Evolutionary conservation across 2,797 vertebrate species (phyloP), one percentile per base, ranked within the genome.

Genomic region (Cottoperca gobio): DNA sequence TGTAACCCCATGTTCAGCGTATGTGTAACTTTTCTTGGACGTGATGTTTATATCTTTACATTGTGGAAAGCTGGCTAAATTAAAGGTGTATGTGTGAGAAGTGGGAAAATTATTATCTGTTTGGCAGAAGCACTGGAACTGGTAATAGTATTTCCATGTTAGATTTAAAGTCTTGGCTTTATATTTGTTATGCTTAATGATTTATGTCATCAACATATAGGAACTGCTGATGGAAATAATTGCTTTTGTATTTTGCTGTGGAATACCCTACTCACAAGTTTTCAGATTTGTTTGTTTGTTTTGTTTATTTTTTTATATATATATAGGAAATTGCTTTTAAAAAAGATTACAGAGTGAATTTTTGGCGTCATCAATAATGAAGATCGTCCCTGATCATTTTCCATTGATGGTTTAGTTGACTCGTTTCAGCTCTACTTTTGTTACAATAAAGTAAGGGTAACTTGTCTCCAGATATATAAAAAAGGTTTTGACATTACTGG

Each of bases 21-120:
- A 49, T 60, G 54, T 31, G 24, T n/a, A 23, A 49, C 48, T 28
- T 40, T 39, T 43, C 40, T 50, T 23, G 62, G 70, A 74, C 11
- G 1, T 57, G 46, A 35, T 72, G 59, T 76, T 78, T 82, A 23
- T 82, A 14, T 13, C 57, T 66, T 73, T 31, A 55, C 28, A 42
- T 28, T 4, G 24, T 42, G 19, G 21, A 64, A 60, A 58, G 21
- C 61, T 35, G 45, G 28, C 31, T 59, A 3, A 60, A 74, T 7
- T 21, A 35, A 31, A 53, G 35, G 31, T 42, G 28, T 60, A 58
- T 31, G 39, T 21, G 3, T 49, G 55, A 58, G 23, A 63, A 58
- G 37, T 0, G 0, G 59, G 23, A 70, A 13, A 50, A 63, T 33
- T 62, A 53, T 43, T 33, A 53, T n/a, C 42, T 33, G 16, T 78